These are phyloP conservation scores for Melanotus villosus DNA, from an alignment of 2,888 invertebrate genomes.

Conservation along the genomic window DNA sequence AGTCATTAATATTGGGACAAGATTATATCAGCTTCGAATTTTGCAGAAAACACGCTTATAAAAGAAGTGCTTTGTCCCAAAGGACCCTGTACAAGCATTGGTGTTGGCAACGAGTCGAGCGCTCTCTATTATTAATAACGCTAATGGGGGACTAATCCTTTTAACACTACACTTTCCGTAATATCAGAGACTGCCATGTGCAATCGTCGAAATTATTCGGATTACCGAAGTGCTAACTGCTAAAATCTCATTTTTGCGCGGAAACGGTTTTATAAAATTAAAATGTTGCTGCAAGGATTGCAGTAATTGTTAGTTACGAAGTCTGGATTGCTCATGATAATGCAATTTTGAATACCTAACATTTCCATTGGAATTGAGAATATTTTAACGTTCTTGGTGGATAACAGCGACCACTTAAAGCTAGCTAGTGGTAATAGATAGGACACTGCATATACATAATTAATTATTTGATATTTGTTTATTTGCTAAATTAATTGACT, in stretches of 20 bases:
- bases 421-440: too few relatives aligned
- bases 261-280: conserved; percentile 41
- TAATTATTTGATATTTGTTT: too few relatives aligned
- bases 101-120: conserved; percentile 37
- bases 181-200: conserved; percentile 43
- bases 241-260: conserved; percentile 44
- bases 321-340: conserved; percentile 33
- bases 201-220: conserved; percentile 45
- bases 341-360: background rate
- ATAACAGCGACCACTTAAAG: too few relatives aligned
- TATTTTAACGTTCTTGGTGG: background rate
- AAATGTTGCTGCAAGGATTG: conserved; percentile 35
- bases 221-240: conserved; percentile 40
- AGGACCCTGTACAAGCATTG: conserved; percentile 15
- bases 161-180: conserved; percentile 39
- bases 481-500: too few relatives aligned
- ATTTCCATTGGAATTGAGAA: background rate
- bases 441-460: too few relatives aligned
- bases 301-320: conserved; percentile 38
- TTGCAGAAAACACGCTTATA: conserved; percentile 8
- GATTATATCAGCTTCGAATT: conserved; percentile 18
- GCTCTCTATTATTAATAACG: conserved; percentile 49
- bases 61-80: conserved; percentile 17
- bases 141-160: conserved; percentile 49
- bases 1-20: conserved; percentile 22